Base-by-base conservation (phyloP, 2,797 vertebrate genomes). In the Enteromius argenteus region DNA sequence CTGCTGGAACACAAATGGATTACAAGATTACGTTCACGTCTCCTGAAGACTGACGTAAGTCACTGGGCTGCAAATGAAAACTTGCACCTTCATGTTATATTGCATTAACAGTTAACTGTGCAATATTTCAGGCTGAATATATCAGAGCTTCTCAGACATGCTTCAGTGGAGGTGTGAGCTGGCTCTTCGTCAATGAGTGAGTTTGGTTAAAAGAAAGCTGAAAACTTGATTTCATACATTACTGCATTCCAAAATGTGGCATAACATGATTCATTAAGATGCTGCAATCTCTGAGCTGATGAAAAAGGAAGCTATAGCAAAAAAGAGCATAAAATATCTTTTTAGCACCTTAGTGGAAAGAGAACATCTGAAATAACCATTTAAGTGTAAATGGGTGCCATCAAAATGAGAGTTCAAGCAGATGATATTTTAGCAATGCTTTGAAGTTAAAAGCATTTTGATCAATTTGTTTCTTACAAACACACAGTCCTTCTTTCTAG, bases 81-180 rank as follows among this genome's bases (percentile, higher is more conserved):
- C 84, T 89, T 85, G 89, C 87, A 79, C 80, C 76, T 85, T 69
- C 69, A 85, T 90, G 90, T 76, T 88, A 89, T 79, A 78, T 87
- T 84, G 90, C 82, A 85, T 85, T 86, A 83, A 72, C 69, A 78
- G 74, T 30, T 56, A 46, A 30, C 64, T 60, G 73, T 76, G 81
- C 3, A 75, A 83, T 67, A 42, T 44, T 76, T 44, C 3, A 56
- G 62, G 11, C 72, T 68, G 67, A 76, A 68, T 30, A 66, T 51
- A 66, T 51, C 58, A 82, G 30, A 17, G 14, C 60, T 81, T 71
- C 51, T 23, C 10, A 72, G 5, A 32, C 19, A 13, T n/a, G 42
- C 7, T 42, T 42, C n/a, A 42, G 37, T 44, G 39, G 39, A 71
- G 53, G 27, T 44, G 46, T 56, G n/a, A 2, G 2, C 35, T 81